A percentile compares a stretch with the other conserved stretches of the same genome.
phyloP scores from a whole-genome alignment of 2,888 invertebrate species.

The Ochlodes sylvanus region DNA sequence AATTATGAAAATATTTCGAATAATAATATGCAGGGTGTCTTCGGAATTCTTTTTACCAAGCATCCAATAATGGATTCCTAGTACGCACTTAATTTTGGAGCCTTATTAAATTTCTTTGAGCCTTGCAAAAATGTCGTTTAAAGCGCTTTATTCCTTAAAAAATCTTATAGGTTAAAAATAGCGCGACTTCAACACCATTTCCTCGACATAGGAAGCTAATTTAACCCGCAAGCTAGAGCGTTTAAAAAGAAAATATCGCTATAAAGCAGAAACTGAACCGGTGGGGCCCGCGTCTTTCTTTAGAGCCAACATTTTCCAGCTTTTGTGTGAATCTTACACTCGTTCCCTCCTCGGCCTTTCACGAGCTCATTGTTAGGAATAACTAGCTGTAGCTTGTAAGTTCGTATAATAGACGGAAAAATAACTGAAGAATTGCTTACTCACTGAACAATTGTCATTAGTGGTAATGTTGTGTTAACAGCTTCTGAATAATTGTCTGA shows the following conservation, averaged over 20 bases:
- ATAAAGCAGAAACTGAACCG: constrained; percentile 6
- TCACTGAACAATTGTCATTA: constrained; percentile 11
- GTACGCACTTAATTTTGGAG: too few species aligned
- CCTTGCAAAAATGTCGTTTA: too few species aligned
- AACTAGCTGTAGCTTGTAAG: constrained; percentile 24
- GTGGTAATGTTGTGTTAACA: background rate
- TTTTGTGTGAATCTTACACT: constrained; percentile 35
- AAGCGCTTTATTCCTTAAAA: too few species aligned
- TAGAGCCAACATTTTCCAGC: constrained; percentile 23
- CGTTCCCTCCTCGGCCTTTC: constrained; percentile 30
- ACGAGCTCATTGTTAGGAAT: constrained; percentile 24
- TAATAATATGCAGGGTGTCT: too few species aligned
- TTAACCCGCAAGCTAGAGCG: background rate
- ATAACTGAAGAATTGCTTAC: constrained; percentile 30
- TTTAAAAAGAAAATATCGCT: constrained; percentile 12
- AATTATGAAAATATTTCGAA: too few species aligned
- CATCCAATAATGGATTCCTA: too few species aligned
- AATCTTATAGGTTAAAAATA: too few species aligned
- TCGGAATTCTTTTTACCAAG: too few species aligned
- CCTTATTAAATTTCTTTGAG: too few species aligned
- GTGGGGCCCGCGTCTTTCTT: constrained; percentile 2
- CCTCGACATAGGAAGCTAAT: background rate
- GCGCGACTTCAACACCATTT: background rate
- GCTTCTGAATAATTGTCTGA: too few species aligned
- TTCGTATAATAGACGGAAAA: constrained; percentile 24